Evolutionary conservation across 64 coral and sea anemone genomes (phyloP).

Genomic region (Acropora tenuis): DNA sequence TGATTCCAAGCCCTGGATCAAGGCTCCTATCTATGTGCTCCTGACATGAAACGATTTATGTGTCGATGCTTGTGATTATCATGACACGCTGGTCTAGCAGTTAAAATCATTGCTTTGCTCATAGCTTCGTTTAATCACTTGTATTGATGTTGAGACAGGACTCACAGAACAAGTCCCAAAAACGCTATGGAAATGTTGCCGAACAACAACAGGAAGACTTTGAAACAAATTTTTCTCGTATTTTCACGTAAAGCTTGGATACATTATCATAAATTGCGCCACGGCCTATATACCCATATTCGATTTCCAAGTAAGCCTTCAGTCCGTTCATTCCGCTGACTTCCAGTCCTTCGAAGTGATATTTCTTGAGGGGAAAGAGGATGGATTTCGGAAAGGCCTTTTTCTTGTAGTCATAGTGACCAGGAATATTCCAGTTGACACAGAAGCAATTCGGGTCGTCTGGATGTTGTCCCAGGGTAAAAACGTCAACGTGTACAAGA

Average conservation of each 20-base stretch:
- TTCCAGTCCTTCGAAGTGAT: slow-evolving; percentile 20
- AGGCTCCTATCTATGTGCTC: too few relatives aligned
- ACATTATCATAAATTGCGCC: slow-evolving; percentile 8
- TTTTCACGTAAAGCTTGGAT: slow-evolving; percentile 42
- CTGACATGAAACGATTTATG: too few relatives aligned
- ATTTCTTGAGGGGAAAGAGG: background rate
- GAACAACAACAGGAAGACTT: background rate
- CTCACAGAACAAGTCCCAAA: too few relatives aligned
- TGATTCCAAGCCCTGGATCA: too few relatives aligned
- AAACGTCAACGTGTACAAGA: slow-evolving; percentile 16
- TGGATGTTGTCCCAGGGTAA: slow-evolving; percentile 31
- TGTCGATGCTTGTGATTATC: too few relatives aligned
- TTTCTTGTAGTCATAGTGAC: slow-evolving; percentile 17
- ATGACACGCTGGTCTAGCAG: too few relatives aligned
- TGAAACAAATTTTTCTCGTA: slow-evolving; percentile 11
- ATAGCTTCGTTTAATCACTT: background rate
- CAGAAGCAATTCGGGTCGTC: slow-evolving; percentile 23
- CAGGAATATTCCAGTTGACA: slow-evolving; percentile 28
- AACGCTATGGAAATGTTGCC: background rate
- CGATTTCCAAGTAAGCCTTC: slow-evolving; percentile 22
- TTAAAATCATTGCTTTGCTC: too few relatives aligned
- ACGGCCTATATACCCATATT: slow-evolving; percentile 36
- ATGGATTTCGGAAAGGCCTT: slow-evolving; percentile 48
- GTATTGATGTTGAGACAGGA: background rate
- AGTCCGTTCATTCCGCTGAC: slow-evolving; percentile 32